Conservation (phyloP, 37 sponge, comb jelly and placozoan genomes). For the Cliona cf. orientalis region DNA sequence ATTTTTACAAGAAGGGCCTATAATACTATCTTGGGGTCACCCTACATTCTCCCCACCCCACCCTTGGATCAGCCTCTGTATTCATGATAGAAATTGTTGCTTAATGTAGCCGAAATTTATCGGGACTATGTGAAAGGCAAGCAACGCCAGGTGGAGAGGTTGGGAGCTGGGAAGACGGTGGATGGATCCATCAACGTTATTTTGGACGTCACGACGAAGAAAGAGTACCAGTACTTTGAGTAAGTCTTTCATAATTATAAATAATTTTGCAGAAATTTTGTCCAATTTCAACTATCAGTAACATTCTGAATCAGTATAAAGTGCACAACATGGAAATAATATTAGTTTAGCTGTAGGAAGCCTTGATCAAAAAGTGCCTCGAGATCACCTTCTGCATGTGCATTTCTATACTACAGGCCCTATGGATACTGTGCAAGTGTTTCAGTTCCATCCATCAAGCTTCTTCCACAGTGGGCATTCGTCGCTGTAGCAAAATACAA, state of each 20-base stretch:
- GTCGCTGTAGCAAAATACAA: neutral
- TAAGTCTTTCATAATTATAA: neutral
- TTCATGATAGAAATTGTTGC: too few relatives aligned
- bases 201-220: neutral
- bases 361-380: too few relatives aligned
- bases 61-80: too few relatives aligned
- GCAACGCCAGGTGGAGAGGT: neutral
- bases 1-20: too few relatives aligned
- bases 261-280: neutral
- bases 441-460: neutral
- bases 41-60: too few relatives aligned
- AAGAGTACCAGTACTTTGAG: neutral
- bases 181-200: neutral
- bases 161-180: neutral
- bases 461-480: neutral
- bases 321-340: too few relatives aligned
- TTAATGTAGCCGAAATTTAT: neutral
- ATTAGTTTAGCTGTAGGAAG: too few relatives aligned
- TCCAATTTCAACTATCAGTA: too few relatives aligned
- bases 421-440: neutral
- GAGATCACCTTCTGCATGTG: neutral
- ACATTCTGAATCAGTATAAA: too few relatives aligned
- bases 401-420: neutral
- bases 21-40: too few relatives aligned
- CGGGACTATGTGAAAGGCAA: neutral